These are phyloP conservation scores for Noctua pronuba DNA, from an alignment of 2,888 invertebrate genomes.

Conservation along the genomic window DNA sequence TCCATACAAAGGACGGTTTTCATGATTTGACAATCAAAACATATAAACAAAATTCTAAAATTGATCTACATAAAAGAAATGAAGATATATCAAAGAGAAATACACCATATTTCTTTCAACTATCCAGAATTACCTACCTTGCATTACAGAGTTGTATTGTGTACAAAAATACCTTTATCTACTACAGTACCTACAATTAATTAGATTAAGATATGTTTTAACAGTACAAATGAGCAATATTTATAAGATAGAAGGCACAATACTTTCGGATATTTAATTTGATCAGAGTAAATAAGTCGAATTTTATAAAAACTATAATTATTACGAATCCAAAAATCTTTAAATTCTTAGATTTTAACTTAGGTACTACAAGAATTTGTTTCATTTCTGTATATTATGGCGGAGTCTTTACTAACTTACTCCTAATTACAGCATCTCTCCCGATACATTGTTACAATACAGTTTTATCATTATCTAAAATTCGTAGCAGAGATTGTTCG, in stretches of 20 bases:
- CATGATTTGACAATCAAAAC: conserved; percentile 73
- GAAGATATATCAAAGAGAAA: conserved; percentile 70
- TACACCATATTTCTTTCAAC: conserved; percentile 70
- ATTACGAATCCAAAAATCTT: conserved; percentile 65
- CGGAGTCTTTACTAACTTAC: conserved; percentile 84
- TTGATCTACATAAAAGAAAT: conserved; percentile 69
- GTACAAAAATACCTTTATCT: conserved; percentile 71
- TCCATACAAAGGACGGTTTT: conserved; percentile 74
- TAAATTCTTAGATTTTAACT: conserved; percentile 70
- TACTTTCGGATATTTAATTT: conserved; percentile 70
- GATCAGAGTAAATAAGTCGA: conserved; percentile 71
- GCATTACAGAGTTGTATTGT: conserved; percentile 66
- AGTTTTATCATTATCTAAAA: conserved; percentile 80
- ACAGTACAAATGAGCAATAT: conserved; percentile 81
- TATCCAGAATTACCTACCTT: conserved; percentile 61
- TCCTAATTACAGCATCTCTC: conserved; percentile 77
- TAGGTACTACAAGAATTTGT: conserved; percentile 77
- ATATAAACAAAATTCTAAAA: conserved; percentile 61
- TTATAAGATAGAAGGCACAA: conserved; percentile 77
- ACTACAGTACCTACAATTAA: conserved; percentile 64
- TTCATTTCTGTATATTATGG: conserved; percentile 85
- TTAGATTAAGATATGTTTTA: conserved; percentile 75
- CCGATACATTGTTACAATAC: conserved; percentile 73
- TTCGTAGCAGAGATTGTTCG: conserved; percentile 82
- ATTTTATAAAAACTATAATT: conserved; percentile 70